Conservation (phyloP, 92 coral and sea anemone species). For the Epizoanthus illoricatus region DNA sequence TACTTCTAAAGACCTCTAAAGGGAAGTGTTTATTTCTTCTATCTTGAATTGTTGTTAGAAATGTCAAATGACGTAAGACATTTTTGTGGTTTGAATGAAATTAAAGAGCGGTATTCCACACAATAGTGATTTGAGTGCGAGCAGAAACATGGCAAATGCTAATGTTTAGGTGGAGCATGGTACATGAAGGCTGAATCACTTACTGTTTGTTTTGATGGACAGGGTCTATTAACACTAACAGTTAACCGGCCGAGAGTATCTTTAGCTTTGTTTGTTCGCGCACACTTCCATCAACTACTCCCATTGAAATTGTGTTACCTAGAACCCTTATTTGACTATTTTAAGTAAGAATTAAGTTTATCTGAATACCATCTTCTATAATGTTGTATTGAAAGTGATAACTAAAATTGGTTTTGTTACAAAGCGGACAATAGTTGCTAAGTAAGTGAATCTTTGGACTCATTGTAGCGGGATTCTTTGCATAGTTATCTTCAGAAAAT, state of each 20-base stretch:
- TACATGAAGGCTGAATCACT: slow-evolving; percentile 4
- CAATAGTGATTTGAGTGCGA: not conserved
- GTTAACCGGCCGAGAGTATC: not conserved
- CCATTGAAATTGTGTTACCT: slow-evolving; percentile 6
- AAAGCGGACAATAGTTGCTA: not conserved
- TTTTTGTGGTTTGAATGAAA: not conserved
- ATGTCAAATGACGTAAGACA: slow-evolving; percentile 10
- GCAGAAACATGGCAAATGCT: slow-evolving; percentile 9
- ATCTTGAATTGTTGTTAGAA: not conserved
- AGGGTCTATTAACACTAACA: not conserved
- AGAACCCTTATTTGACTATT: not conserved
- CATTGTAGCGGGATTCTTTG: slow-evolving; percentile 26
- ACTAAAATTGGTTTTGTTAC: slow-evolving; percentile 6
- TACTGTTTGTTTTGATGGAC: slow-evolving; percentile 3
- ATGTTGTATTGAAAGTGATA: not conserved
- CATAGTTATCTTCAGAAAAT: slow-evolving; percentile 19
- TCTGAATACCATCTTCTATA: slow-evolving; percentile 32
- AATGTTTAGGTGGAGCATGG: slow-evolving; percentile 10
- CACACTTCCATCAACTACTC: slow-evolving; percentile 12
- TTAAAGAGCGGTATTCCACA: too few species aligned
- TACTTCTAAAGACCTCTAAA: not conserved
- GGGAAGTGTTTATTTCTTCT: slow-evolving; percentile 6
- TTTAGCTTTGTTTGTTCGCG: slow-evolving; percentile 26
- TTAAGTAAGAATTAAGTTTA: slow-evolving; percentile 3
- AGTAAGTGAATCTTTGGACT: slow-evolving; percentile 17